Evolutionary conservation across 2,113 vertebrate species (phyloP).

Genomic region (Oncorhynchus gorbuscha): DNA sequence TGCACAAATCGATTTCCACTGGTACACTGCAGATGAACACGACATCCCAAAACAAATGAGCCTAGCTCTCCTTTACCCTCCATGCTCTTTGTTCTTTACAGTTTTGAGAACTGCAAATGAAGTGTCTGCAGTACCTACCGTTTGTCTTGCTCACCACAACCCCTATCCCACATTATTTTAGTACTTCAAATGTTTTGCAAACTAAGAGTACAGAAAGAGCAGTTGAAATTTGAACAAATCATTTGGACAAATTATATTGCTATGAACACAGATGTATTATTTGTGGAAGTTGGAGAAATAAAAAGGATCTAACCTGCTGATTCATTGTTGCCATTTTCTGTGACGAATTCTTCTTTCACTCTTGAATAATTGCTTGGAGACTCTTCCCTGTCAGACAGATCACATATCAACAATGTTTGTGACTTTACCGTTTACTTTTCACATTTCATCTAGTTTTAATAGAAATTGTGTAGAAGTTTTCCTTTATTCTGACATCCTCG

Average conservation of each 20-base stretch:
- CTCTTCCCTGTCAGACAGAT: neutral
- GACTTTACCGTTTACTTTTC: neutral
- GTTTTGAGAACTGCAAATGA: neutral
- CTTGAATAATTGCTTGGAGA: neutral
- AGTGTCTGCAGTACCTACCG: too few species aligned
- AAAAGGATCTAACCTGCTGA: neutral
- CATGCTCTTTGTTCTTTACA: neutral
- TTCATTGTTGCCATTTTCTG: neutral
- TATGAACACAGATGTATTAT: constrained; percentile 9
- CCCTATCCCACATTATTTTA: too few species aligned
- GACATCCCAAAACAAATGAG: neutral
- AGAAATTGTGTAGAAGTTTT: neutral
- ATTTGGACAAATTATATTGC: neutral
- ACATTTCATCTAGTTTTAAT: neutral
- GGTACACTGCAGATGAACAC: neutral
- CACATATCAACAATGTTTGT: neutral
- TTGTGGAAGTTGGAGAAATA: neutral
- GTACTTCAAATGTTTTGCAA: too few species aligned
- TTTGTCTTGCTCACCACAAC: too few species aligned
- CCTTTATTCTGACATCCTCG: neutral
- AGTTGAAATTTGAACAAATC: neutral
- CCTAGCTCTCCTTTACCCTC: neutral
- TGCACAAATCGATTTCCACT: neutral
- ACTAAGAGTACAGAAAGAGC: too few species aligned
- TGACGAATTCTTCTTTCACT: neutral